Conservation (phyloP, 1,140 invertebrate genomes). For the Metaphire vulgaris region DNA sequence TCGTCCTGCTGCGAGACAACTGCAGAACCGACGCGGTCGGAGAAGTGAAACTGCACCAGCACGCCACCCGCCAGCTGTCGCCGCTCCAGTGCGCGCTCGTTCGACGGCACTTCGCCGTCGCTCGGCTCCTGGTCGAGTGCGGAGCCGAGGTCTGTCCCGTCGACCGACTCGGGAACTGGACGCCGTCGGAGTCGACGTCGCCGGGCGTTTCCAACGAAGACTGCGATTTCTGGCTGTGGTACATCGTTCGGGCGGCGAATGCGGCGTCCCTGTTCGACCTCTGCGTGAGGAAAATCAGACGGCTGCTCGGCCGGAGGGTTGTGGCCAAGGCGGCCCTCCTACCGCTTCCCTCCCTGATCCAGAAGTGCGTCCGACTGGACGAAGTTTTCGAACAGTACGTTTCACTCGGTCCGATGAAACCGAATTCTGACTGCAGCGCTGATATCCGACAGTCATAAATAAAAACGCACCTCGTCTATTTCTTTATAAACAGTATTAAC, state of each 20-base stretch:
- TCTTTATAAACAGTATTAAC: too few species aligned
- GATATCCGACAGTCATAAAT: too few species aligned
- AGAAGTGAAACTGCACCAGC: background rate
- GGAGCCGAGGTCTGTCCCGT: background rate
- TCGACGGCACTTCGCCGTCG: background rate
- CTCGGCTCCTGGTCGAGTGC: slow-evolving; percentile 8
- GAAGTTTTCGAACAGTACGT: slow-evolving; percentile 3
- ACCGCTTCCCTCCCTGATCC: slow-evolving; percentile 8
- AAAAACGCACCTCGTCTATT: too few species aligned
- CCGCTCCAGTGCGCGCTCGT: slow-evolving; percentile 14
- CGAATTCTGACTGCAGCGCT: too few species aligned
- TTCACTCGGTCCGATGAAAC: too few species aligned
- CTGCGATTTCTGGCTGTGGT: slow-evolving; percentile 4
- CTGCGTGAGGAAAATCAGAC: background rate
- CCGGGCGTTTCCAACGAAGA: background rate
- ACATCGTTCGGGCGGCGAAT: slow-evolving; percentile 1
- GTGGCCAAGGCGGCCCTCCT: background rate
- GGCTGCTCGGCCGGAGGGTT: background rate
- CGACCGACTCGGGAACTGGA: background rate
- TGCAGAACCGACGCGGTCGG: slow-evolving; percentile 5
- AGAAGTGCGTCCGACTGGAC: background rate
- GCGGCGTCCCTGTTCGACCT: slow-evolving; percentile 1
- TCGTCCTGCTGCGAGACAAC: slow-evolving; percentile 8
- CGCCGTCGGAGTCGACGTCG: background rate
- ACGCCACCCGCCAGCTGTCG: background rate